Evolutionary conservation across 2,888 invertebrate species (phyloP).

Genomic region (Elysia crispata): DNA sequence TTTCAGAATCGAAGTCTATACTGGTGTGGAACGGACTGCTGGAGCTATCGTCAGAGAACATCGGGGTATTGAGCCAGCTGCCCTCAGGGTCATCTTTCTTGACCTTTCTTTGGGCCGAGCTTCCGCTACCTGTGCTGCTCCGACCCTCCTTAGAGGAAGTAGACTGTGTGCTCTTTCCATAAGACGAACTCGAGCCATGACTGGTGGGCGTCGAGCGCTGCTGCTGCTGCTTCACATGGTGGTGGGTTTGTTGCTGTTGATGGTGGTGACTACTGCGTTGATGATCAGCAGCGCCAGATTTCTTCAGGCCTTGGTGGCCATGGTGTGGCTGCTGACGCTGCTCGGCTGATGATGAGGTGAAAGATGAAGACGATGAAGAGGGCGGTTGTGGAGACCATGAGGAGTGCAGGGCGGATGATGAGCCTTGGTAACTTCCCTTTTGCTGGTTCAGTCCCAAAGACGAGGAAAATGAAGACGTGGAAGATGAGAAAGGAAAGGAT

Average conservation of each 20-base stretch:
- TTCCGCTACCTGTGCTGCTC: constrained; percentile 12
- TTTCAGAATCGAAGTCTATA: constrained; percentile 51
- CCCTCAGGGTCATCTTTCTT: constrained; percentile 40
- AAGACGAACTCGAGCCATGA: background rate
- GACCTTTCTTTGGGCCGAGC: constrained; percentile 13
- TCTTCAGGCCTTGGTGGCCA: background rate
- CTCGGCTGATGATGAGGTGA: background rate
- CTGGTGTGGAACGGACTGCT: constrained; percentile 51
- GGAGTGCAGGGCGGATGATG: background rate
- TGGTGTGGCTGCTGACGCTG: background rate
- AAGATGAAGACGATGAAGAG: constrained; percentile 5
- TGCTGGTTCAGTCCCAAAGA: too few relatives aligned
- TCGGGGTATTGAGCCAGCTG: constrained; percentile 43
- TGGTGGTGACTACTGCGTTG: constrained; percentile 37
- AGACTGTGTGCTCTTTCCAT: background rate
- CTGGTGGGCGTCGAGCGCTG: background rate
- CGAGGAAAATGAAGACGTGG: too few relatives aligned
- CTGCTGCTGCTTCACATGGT: background rate
- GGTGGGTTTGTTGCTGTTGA: constrained; percentile 6
- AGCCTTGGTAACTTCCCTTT: background rate
- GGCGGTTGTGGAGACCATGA: constrained; percentile 20
- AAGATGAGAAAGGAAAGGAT: too few relatives aligned
- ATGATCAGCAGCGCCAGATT: constrained; percentile 22
- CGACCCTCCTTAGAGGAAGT: background rate
- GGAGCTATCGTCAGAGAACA: constrained; percentile 54